These are phyloP conservation scores for Cheilosia scutellata DNA, from an alignment of 2,888 invertebrate species.

Conservation along the genomic window DNA sequence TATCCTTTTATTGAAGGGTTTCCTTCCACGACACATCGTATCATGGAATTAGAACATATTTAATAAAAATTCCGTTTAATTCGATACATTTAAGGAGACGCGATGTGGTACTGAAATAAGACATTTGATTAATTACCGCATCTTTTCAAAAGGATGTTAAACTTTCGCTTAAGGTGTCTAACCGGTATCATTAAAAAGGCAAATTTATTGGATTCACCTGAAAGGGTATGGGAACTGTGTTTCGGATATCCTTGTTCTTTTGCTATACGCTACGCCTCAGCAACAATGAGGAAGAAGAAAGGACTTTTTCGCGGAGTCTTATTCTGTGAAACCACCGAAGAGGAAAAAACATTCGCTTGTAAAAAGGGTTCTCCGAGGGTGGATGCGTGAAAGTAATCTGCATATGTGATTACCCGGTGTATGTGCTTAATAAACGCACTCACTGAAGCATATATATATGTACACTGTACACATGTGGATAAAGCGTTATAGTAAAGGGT, in stretches of 20 bases:
- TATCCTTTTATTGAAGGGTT: slow-evolving; percentile 28
- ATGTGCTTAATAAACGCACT: slow-evolving; percentile 47
- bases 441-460: neutral
- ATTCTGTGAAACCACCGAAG: slow-evolving; percentile 72
- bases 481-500: slow-evolving; percentile 33
- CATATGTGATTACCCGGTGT: slow-evolving; percentile 73
- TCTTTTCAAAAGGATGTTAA: slow-evolving; percentile 50
- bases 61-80: slow-evolving; percentile 57
- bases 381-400: slow-evolving; percentile 71
- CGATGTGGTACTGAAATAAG: slow-evolving; percentile 55
- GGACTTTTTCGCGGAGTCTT: slow-evolving; percentile 29
- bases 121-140: slow-evolving; percentile 73
- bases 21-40: neutral
- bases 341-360: slow-evolving; percentile 70
- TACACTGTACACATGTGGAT: slow-evolving; percentile 41
- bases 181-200: slow-evolving; percentile 67
- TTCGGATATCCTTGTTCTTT: slow-evolving; percentile 26
- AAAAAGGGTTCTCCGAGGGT: slow-evolving; percentile 60
- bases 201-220: slow-evolving; percentile 75
- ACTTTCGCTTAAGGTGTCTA: slow-evolving; percentile 45
- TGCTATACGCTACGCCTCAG: neutral
- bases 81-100: slow-evolving; percentile 59
- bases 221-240: slow-evolving; percentile 38
- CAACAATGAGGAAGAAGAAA: neutral
- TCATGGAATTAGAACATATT: slow-evolving; percentile 3